A percentile compares a stretch with the other conserved stretches of the same genome.
Conservation (phyloP, 2,113 vertebrate genomes). For the Daboia siamensis region DNA sequence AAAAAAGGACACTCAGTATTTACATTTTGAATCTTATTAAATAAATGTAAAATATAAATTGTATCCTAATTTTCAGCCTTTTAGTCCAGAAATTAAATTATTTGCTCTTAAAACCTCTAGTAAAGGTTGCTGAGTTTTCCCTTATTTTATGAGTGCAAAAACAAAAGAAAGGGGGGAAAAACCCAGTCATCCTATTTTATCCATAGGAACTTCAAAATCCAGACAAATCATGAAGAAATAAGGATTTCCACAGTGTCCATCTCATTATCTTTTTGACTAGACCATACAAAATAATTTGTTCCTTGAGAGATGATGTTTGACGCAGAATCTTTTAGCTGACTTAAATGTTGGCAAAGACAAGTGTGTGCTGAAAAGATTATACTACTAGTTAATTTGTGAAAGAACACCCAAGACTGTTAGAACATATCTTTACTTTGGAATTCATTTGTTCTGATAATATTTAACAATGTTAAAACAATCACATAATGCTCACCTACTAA, state of each 20-base stretch:
- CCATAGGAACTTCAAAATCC: background rate
- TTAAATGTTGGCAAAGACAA: conserved; percentile 20
- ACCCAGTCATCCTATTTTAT: background rate
- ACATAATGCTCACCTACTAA: conserved; percentile 16
- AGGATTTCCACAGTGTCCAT: background rate
- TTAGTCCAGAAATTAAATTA: background rate
- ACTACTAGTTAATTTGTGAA: conserved; percentile 39
- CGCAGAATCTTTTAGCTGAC: background rate
- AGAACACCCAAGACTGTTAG: conserved; percentile 37
- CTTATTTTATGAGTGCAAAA: background rate
- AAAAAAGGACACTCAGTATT: background rate
- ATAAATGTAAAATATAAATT: background rate
- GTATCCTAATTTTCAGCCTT: background rate
- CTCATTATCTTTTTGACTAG: background rate
- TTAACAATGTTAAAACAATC: conserved; percentile 33
- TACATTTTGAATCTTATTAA: background rate
- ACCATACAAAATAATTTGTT: background rate
- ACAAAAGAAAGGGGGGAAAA: background rate
- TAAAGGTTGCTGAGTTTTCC: background rate
- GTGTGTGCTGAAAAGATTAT: conserved; percentile 31
- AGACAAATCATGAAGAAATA: background rate
- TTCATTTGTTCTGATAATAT: conserved; percentile 23
- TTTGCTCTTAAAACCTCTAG: background rate
- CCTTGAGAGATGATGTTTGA: background rate
- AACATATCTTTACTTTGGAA: conserved; percentile 23